Evolutionary conservation across 2,797 vertebrate species (phyloP).

Genomic region (Hyperoplus immaculatus): DNA sequence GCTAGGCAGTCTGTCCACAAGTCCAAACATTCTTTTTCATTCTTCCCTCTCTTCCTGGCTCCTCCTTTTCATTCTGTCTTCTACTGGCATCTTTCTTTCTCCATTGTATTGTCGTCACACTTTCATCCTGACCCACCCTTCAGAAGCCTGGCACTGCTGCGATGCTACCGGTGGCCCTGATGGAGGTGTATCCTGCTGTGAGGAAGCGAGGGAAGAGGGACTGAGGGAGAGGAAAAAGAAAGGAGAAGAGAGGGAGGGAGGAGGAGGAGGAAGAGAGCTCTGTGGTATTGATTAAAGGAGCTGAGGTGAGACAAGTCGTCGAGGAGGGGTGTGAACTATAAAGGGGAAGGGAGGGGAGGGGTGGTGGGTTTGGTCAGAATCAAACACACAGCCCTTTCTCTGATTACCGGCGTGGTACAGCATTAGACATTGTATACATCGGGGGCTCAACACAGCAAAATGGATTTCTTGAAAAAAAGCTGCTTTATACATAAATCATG

Average conservation of each 20-base stretch:
- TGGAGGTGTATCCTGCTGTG: conserved; percentile 77
- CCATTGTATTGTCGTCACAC: conserved; percentile 71
- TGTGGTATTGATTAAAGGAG: conserved; percentile 78
- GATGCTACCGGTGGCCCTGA: conserved; percentile 60
- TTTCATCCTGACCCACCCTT: conserved; percentile 79
- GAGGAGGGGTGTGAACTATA: conserved; percentile 68
- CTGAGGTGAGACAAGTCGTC: conserved; percentile 75
- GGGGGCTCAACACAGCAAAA: conserved; percentile 82
- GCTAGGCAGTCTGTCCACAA: conserved; percentile 70
- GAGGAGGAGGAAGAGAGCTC: conserved; percentile 50
- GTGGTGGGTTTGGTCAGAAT: conserved; percentile 51
- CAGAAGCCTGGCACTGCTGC: conserved; percentile 62
- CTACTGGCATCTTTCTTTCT: conserved; percentile 56
- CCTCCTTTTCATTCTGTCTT: conserved; percentile 45
- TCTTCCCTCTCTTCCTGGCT: conserved; percentile 40
- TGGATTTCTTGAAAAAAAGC: conserved; percentile 85
- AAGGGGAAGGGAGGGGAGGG: conserved; percentile 31
- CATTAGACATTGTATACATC: conserved; percentile 68
- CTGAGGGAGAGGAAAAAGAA: conserved; percentile 44
- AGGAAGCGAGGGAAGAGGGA: conserved; percentile 59
- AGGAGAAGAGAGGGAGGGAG: conserved; percentile 29
- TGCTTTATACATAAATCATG: conserved; percentile 88
- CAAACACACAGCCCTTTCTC: conserved; percentile 77
- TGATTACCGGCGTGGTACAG: conserved; percentile 84
- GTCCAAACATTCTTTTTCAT: conserved; percentile 75